Evolutionary conservation across 2,888 invertebrate genomes (phyloP), one percentile per base, ranked within the genome.

Genomic region (Cataglyphis altisquamis): DNA sequence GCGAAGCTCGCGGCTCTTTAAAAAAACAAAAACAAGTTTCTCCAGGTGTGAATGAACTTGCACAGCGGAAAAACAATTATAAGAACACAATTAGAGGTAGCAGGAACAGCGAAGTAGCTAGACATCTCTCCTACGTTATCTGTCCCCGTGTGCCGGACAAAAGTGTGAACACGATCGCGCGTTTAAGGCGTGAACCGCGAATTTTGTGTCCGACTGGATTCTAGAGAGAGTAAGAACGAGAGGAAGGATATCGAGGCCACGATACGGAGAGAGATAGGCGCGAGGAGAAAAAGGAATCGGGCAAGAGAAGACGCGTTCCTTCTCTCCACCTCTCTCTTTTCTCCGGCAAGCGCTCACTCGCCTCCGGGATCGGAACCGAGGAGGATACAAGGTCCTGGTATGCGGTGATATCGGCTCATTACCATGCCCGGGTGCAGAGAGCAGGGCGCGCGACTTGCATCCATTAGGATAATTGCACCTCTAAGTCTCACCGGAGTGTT

Each of bases 391-490:
- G 94, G 91, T 92, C 92, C 90, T 93, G 94, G 94, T 94, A 94
- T 94, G 94, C 93, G 91, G 92, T 92, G 94, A 93, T 94, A 94
- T 94, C 94, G 92, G 93, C 94, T 94, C 94, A 94, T 94, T 94
- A 94, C 94, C 94, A 94, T 94, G 93, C 94, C 91, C 90, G 91
- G n/a, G 90, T 91, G 93, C 92, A 93, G 92, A 90, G 92, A 92
- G 91, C 92, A 91, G 93, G 92, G 93, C 91, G 93, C 92, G 93
- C 92, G 93, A 93, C 94, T 94, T 94, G 94, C 94, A 94, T 94
- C 94, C 94, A 94, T 94, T 94, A 94, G 94, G 94, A 94, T 94
- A 94, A 94, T 94, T 94, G 94, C 94, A 93, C 90, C 92, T 92
- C 93, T 92, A 92, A 92, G 92, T 92, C 91, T 91, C 91, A 91